Evolutionary conservation across 2,797 vertebrate genomes (phyloP).

Genomic region (Chelon labrosus): DNA sequence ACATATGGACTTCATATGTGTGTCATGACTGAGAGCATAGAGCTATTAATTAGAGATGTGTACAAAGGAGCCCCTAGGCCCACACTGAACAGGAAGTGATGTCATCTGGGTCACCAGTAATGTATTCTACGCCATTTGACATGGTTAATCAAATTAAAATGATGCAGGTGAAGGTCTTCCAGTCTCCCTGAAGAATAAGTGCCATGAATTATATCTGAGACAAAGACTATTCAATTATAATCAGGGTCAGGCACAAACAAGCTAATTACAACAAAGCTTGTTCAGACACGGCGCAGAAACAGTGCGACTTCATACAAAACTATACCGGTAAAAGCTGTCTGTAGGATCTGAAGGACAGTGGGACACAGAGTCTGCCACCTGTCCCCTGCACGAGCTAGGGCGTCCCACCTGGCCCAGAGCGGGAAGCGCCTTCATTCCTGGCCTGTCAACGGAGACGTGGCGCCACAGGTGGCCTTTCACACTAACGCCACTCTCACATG

Average conservation of each 20-base stretch:
- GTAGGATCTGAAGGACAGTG: slow-evolving; percentile 12
- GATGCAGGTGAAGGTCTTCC: not conserved
- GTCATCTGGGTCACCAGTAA: slow-evolving; percentile 64
- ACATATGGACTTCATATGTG: slow-evolving; percentile 63
- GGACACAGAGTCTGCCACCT: slow-evolving; percentile 53
- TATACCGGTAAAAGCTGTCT: not conserved
- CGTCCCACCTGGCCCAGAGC: slow-evolving; percentile 62
- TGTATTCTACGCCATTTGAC: slow-evolving; percentile 33
- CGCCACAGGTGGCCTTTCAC: slow-evolving; percentile 72
- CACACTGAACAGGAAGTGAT: slow-evolving; percentile 65
- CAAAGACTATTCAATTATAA: slow-evolving; percentile 23
- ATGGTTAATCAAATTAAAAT: slow-evolving; percentile 26
- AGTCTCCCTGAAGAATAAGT: not conserved
- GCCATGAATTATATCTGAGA: not conserved
- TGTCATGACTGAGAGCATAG: slow-evolving; percentile 48
- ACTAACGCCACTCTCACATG: slow-evolving; percentile 36
- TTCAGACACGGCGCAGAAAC: not conserved
- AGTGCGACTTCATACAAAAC: not conserved
- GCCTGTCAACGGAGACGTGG: slow-evolving; percentile 70
- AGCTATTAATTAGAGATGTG: slow-evolving; percentile 69
- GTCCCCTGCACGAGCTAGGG: slow-evolving; percentile 47
- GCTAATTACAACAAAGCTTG: not conserved
- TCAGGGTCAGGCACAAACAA: slow-evolving; percentile 14
- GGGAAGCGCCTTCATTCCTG: slow-evolving; percentile 34
- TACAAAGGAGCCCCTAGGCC: slow-evolving; percentile 36